Conservation (phyloP, 1,140 invertebrate species). For the Cephus cinctus region DNA sequence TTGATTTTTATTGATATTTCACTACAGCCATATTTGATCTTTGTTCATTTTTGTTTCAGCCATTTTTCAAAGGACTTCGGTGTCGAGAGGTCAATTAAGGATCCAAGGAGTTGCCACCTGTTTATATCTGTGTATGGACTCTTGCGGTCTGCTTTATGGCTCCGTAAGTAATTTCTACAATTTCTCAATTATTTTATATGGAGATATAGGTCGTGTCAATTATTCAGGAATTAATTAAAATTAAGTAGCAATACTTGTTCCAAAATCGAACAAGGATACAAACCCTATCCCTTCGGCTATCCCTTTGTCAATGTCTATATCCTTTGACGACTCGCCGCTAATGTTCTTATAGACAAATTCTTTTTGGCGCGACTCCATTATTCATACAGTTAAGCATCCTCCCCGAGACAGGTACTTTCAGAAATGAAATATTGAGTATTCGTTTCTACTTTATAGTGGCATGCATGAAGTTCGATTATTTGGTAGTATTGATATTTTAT, state of each 20-base stretch:
- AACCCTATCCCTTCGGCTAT: neutral
- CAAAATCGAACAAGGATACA: slow-evolving; percentile 16
- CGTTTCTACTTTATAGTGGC: too few relatives aligned
- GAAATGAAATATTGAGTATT: too few relatives aligned
- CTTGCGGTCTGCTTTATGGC: slow-evolving; percentile 78
- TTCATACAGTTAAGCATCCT: neutral
- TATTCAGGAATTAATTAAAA: too few relatives aligned
- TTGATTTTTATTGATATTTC: too few relatives aligned
- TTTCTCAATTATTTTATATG: neutral
- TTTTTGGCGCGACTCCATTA: neutral
- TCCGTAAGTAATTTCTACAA: slow-evolving; percentile 68
- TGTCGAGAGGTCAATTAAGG: slow-evolving; percentile 74
- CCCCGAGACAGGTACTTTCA: too few relatives aligned
- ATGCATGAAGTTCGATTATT: too few relatives aligned
- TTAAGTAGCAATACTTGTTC: too few relatives aligned
- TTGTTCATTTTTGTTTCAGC: slow-evolving; percentile 64
- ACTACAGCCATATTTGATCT: slow-evolving; percentile 1
- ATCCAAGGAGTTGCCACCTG: slow-evolving; percentile 82
- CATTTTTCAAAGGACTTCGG: slow-evolving; percentile 76
- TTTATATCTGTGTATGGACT: slow-evolving; percentile 82
- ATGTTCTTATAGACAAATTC: neutral
- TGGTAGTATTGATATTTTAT: too few relatives aligned
- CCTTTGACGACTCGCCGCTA: neutral
- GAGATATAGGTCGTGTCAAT: too few relatives aligned
- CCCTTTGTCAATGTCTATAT: neutral